Conservation (phyloP, 2,797 vertebrate genomes). For the Rhinoraja longicauda region DNA sequence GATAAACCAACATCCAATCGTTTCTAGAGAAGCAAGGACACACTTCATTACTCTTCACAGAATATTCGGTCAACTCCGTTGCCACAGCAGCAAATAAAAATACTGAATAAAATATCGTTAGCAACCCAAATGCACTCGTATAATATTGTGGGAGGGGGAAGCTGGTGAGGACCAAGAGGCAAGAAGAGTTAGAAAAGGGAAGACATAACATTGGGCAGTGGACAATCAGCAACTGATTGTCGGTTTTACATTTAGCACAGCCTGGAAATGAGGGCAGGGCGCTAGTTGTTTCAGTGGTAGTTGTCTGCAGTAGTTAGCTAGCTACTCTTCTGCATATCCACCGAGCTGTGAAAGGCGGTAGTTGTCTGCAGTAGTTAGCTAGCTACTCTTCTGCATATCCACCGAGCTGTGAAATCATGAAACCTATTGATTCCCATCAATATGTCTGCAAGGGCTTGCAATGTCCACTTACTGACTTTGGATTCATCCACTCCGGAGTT, state of each 20-base stretch:
- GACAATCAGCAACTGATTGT: neutral
- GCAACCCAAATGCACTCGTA: neutral
- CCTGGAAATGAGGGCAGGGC: too few relatives aligned
- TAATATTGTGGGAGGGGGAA: neutral
- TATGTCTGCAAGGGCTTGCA: too few relatives aligned
- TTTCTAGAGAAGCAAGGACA: conserved; percentile 57
- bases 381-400: too few relatives aligned
- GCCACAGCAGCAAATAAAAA: neutral
- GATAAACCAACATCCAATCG: conserved; percentile 91
- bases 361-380: too few relatives aligned
- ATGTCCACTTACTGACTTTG: too few relatives aligned
- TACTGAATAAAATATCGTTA: neutral
- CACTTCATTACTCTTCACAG: neutral
- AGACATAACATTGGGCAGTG: neutral
- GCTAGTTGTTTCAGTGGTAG: too few relatives aligned
- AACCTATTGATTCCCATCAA: too few relatives aligned
- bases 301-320: too few relatives aligned
- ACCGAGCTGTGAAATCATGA: too few relatives aligned
- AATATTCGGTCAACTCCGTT: neutral
- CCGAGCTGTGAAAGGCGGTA: too few relatives aligned
- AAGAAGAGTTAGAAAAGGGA: neutral
- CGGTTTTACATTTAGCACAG: neutral
- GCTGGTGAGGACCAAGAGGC: neutral
- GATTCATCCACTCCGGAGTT: too few relatives aligned
- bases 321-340: too few relatives aligned